Evolutionary conservation across 2,797 vertebrate genomes (phyloP), one percentile per base, ranked within the genome.

Genomic region (Valencia hispanica): DNA sequence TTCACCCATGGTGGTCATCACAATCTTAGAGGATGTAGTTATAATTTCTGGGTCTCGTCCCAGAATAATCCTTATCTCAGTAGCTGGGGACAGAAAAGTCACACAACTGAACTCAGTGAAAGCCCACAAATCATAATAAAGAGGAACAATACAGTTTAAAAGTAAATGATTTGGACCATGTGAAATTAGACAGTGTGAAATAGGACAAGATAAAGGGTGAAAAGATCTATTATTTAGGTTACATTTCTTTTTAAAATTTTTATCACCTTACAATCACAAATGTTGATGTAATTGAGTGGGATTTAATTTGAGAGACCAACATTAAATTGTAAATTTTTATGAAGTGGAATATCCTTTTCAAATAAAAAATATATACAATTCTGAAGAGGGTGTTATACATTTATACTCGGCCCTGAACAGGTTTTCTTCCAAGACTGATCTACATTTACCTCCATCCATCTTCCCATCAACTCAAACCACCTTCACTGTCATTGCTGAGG

Each of bases 1-100:
- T 79, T 96, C 95, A 27, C 95, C 95, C 81, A 91, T 93, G 25
- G 94, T 95, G 48, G 87, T 81, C 80, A 95, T 93, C 47, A 88
- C 84, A 0, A 1, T 0, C 68, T 89, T 83, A 43, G 95, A 94
- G 0, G 1, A 0, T 14, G 53, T 0, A 43, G 90, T 84, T 20
- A 94, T 94, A 0, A 39, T 0, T 2, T 89, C 86, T 8, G 73
- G 72, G 30, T 86, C 0, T 70, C 4, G 71, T 10, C 59, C 74
- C 20, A 92, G 75, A 0, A 18, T 57, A 71, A 96, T 68, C 34
- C 69, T 82, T 15, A 96, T 47, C 22, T 95, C 94, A 0, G 0
- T 1, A 0, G 68, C 95, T 96, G 80, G 4, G n/a, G 20, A 27
- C 22, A 82, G 34, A 74, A 72, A 45, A 22, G 14, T 30, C 17